Percentiles rank a stretch among this genome's conserved stretches.
These are phyloP conservation scores for Drosophila demipolita DNA, from an alignment of 2,888 invertebrate genomes.

Conservation along the genomic window DNA sequence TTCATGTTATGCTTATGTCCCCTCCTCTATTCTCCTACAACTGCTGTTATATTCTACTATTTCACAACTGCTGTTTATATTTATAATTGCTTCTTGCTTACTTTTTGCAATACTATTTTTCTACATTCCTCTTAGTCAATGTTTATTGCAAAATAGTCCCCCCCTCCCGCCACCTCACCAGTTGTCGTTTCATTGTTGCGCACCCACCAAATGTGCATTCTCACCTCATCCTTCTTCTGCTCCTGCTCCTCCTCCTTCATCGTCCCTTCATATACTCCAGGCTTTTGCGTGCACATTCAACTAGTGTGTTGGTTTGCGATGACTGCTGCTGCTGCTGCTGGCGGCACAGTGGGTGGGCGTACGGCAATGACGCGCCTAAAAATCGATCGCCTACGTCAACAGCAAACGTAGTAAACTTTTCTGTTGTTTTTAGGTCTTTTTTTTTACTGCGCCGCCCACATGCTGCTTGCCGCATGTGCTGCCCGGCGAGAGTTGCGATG, in stretches of 20 bases:
- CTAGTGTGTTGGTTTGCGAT: constrained; percentile 60
- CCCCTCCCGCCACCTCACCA: neutral
- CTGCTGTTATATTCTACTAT: no score
- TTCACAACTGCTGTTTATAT: neutral
- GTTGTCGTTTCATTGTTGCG: neutral
- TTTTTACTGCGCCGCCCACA: constrained; percentile 37
- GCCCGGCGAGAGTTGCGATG: constrained; percentile 9
- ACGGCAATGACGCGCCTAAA: constrained; percentile 50
- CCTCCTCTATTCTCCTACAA: neutral
- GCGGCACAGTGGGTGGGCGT: constrained; percentile 27
- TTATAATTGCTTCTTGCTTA: neutral
- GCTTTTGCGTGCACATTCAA: constrained; percentile 62
- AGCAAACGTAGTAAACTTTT: constrained; percentile 70
- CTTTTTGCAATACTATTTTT: neutral
- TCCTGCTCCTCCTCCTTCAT: neutral
- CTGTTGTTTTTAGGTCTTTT: neutral
- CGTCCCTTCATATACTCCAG: neutral
- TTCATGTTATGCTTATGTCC: neutral
- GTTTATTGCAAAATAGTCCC: neutral
- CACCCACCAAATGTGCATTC: neutral
- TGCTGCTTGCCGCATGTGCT: neutral
- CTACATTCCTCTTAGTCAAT: neutral
- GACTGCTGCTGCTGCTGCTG: constrained; percentile 24
- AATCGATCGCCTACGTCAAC: constrained; percentile 78
- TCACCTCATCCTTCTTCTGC: neutral